Evolutionary conservation across 2,113 vertebrate genomes (phyloP), one percentile per base, ranked within the genome.

Genomic region (Apus apus): DNA sequence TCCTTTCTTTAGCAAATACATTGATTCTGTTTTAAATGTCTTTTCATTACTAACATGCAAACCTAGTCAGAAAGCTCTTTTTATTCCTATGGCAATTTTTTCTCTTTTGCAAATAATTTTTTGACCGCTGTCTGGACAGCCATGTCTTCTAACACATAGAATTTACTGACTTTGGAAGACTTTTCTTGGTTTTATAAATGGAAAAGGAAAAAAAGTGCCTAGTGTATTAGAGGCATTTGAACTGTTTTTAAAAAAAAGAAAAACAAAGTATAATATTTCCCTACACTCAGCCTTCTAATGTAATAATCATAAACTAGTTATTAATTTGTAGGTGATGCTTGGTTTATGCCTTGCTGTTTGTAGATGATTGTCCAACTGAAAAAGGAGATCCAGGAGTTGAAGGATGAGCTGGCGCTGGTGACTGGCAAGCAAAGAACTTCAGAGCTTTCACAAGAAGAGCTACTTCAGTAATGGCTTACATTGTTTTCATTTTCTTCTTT

Each of bases 321-420:
- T 76, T 75, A 27, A 54, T 79, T 81, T 94, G 43, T 78, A 88
- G 50, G 26, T 96, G 61, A 90, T 87, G 45, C 45, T 89, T 76
- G 58, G 25, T 95, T 92, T 94, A 67, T 94, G 7, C 34, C 53
- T 94, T 94, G 16, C 51, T 97, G 14, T 97, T 95, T 93, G 40
- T 80, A 99, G 99, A 61, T 99, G 86, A 99, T 99, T 78, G 32
- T 95, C 8, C 98, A 97, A 77, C 97, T 99, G 89, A 99, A 98
- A 92, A 99, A 98, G 80, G 99, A 99, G 96, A 96, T 99, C 89
- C 98, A 98, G 92, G 97, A 97, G 27, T 95, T 99, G 96, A 99
- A 98, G 96, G 98, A 99, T 72, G 99, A 99, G 93, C 98, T 99
- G 92, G 96, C 95, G 5, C 74, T 99, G 91, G 94, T 98, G 91